Percentiles rank a stretch among this genome's conserved stretches.
Conservation (phyloP, 2,113 vertebrate species). For the Pseudorectes ferrugineus region DNA sequence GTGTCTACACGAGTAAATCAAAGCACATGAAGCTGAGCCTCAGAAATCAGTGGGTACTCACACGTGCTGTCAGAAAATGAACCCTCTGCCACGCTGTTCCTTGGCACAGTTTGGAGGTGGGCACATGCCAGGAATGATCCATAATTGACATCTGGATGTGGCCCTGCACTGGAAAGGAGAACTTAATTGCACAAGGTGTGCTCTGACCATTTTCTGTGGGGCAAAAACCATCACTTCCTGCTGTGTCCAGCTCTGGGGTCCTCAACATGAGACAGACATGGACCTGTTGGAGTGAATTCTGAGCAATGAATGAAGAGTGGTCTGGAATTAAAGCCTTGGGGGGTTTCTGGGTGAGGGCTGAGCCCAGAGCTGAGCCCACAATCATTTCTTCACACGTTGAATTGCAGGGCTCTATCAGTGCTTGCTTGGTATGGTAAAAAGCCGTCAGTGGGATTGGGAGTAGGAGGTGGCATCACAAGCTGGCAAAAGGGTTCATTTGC, state of each 20-base stretch:
- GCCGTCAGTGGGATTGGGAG: rapidly evolving
- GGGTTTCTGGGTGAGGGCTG: background rate
- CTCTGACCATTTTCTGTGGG: background rate
- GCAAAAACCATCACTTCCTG: background rate
- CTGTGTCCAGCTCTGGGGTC: too few species aligned
- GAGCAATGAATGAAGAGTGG: rapidly evolving
- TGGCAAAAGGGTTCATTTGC: background rate
- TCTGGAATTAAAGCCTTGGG: rapidly evolving
- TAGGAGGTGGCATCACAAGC: background rate
- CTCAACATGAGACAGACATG: background rate
- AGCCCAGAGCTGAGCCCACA: background rate
- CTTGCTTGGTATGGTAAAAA: background rate
- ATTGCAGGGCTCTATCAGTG: background rate
- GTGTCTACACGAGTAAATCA: rapidly evolving
- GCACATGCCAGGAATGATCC: background rate
- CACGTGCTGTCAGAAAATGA: background rate
- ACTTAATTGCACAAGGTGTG: background rate
- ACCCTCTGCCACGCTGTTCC: background rate
- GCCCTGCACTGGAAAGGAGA: background rate
- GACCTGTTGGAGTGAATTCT: background rate
- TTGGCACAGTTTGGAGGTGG: background rate
- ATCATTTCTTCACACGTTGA: background rate
- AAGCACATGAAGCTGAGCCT: rapidly evolving
- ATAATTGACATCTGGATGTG: background rate
- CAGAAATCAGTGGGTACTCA: background rate